Conservation (phyloP, 1,140 invertebrate genomes). For the Muscidifurax raptorellus region DNA sequence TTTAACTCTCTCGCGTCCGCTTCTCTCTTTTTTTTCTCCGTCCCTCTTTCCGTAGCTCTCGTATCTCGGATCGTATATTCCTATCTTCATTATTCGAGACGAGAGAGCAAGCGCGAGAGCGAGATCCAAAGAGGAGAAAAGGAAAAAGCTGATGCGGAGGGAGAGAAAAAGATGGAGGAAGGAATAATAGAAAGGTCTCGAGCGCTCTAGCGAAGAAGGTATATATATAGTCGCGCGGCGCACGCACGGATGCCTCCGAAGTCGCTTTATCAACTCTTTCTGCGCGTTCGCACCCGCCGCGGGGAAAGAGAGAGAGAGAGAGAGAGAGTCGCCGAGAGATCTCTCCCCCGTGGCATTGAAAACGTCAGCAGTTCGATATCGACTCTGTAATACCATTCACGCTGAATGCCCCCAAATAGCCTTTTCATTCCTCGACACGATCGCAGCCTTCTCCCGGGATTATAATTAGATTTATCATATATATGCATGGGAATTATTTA, state of each 20-base stretch:
- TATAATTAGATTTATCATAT: not conserved
- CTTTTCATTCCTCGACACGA: slow-evolving; percentile 54
- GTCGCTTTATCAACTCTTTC: slow-evolving; percentile 51
- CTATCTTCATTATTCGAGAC: slow-evolving; percentile 45
- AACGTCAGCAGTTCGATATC: slow-evolving; percentile 51
- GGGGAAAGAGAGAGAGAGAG: slow-evolving; percentile 5
- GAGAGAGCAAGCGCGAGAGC: slow-evolving; percentile 20
- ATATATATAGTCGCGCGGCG: too few species aligned
- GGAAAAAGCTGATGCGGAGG: slow-evolving; percentile 7
- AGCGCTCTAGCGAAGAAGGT: not conserved
- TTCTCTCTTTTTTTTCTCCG: not conserved
- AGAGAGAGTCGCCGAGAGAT: slow-evolving; percentile 28
- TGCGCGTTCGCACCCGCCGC: slow-evolving; percentile 45
- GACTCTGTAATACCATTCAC: slow-evolving; percentile 14
- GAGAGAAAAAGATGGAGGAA: slow-evolving; percentile 27
- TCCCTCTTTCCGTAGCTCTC: not conserved
- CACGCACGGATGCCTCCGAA: slow-evolving; percentile 37
- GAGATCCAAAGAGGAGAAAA: slow-evolving; percentile 7
- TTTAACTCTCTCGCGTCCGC: not conserved
- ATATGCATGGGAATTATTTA: slow-evolving; percentile 19
- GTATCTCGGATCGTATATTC: slow-evolving; percentile 38
- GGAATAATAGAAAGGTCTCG: slow-evolving; percentile 48
- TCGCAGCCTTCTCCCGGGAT: not conserved
- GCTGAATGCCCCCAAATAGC: slow-evolving; percentile 29
- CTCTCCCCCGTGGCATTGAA: slow-evolving; percentile 45